Conservation (phyloP, 1,140 invertebrate species). For the Lepidotrigona ventralis region DNA sequence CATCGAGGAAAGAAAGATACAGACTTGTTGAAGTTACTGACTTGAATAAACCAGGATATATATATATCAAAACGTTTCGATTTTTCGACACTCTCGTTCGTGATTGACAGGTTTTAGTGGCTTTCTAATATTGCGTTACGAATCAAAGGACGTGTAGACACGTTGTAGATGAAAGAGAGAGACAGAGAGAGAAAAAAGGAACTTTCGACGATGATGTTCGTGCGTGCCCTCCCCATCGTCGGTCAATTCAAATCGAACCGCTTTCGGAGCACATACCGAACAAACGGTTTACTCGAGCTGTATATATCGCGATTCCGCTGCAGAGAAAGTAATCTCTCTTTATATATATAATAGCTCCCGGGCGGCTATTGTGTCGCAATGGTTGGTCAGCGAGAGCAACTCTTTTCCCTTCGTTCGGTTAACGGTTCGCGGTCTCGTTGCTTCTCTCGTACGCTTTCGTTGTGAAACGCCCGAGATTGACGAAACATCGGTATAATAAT, state of each 20-base stretch:
- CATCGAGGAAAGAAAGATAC: neutral
- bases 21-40: constrained; percentile 22
- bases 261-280: constrained; percentile 18
- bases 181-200: neutral
- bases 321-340: constrained; percentile 64
- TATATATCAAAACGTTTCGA: constrained; percentile 30
- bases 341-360: constrained; percentile 16
- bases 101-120: neutral
- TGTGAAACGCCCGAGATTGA: constrained; percentile 11
- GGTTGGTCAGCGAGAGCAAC: constrained; percentile 1
- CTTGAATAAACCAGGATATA: constrained; percentile 10
- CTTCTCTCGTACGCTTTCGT: neutral
- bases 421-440: constrained; percentile 44
- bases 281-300: neutral
- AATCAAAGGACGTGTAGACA: neutral
- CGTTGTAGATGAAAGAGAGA: too few species aligned
- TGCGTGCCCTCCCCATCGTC: neutral
- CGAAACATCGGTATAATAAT: neutral
- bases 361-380: constrained; percentile 61
- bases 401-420: constrained; percentile 43
- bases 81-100: too few species aligned
- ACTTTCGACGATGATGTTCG: neutral
- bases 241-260: constrained; percentile 21
- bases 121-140: neutral
- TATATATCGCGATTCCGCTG: constrained; percentile 38